Conservation (phyloP, 2,113 vertebrate species). For the Paratilapia polleni region DNA sequence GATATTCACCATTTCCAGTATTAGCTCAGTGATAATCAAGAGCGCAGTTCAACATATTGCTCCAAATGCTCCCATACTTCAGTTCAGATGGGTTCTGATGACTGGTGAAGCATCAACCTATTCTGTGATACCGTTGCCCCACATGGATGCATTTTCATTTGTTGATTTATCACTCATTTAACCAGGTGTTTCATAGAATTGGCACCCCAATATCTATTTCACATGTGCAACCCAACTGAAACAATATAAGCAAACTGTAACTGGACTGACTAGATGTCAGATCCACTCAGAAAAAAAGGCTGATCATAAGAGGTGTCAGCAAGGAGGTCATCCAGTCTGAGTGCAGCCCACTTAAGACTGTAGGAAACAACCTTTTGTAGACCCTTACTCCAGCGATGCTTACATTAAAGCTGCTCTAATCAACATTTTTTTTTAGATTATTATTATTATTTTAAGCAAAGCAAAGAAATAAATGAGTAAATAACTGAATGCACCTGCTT, state of each 20-base stretch:
- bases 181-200: background rate
- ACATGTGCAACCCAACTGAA: background rate
- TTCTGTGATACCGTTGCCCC: background rate
- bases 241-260: slow-evolving; percentile 5
- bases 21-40: background rate
- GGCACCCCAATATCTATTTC: slow-evolving; percentile 3
- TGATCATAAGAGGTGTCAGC: slow-evolving; percentile 20
- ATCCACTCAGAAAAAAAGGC: slow-evolving; percentile 22
- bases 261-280: slow-evolving; percentile 34
- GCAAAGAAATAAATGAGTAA: background rate
- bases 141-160: background rate
- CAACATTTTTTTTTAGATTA: background rate
- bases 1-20: background rate
- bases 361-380: background rate
- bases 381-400: background rate
- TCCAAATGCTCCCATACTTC: background rate
- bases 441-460: background rate
- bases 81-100: background rate
- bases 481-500: background rate
- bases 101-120: background rate
- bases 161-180: background rate
- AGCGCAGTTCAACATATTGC: background rate
- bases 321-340: slow-evolving; percentile 1
- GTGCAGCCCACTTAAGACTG: background rate
- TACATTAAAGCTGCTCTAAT: background rate